These are phyloP conservation scores for Sebastes kiyomatsui DNA, from an alignment of 2,797 vertebrate genomes.

Conservation along the genomic window DNA sequence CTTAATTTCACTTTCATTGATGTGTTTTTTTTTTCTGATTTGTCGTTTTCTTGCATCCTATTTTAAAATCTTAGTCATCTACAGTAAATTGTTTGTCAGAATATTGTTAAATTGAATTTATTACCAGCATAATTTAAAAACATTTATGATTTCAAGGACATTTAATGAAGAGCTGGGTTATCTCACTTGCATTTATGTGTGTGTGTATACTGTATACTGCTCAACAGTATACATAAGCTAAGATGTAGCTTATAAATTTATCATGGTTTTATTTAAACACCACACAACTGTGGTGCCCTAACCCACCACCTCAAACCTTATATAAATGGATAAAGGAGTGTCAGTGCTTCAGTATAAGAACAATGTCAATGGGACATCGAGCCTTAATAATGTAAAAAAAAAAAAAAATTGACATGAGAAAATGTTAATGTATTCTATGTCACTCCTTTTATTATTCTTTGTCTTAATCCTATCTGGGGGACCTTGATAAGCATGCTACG, in stretches of 20 bases:
- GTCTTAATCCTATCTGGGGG: no score
- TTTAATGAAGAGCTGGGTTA: neutral
- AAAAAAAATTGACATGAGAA: no score
- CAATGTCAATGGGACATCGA: neutral
- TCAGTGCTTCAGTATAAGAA: neutral
- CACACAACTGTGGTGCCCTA: neutral
- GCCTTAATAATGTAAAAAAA: no score
- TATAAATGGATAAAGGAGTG: neutral
- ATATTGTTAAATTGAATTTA: neutral
- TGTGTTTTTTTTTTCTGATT: no score
- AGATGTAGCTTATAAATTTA: neutral
- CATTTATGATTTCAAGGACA: neutral
- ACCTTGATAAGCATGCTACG: no score
- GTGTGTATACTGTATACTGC: neutral
- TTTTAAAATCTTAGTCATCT: neutral
- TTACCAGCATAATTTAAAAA: neutral
- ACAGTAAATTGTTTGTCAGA: neutral
- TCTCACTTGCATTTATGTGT: neutral
- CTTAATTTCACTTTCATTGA: neutral
- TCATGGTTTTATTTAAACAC: neutral
- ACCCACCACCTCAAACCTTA: neutral
- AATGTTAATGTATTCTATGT: neutral
- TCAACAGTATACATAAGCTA: neutral
- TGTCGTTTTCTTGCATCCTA: neutral
- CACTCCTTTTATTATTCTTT: neutral